phyloP scores from a whole-genome alignment of 2,797 vertebrate genomes.

The Myotis daubentonii region DNA sequence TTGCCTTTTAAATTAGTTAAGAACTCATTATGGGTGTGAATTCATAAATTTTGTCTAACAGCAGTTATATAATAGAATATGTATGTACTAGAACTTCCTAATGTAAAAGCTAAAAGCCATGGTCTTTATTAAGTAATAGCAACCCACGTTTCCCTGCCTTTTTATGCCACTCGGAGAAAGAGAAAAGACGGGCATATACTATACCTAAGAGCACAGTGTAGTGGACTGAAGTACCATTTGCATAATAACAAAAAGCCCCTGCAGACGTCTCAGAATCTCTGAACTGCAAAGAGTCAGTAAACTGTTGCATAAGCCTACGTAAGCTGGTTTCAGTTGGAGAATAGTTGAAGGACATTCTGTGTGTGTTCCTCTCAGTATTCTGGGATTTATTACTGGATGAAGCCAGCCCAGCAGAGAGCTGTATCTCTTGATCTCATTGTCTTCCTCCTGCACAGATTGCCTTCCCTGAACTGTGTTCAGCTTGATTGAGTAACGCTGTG shows the following conservation, averaged over 20 bases:
- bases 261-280: background rate
- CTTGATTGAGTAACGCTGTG: background rate
- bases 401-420: background rate
- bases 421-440: background rate
- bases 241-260: slow-evolving; percentile 3
- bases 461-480: background rate
- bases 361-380: slow-evolving; percentile 12
- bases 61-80: background rate
- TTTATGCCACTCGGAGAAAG: slow-evolving; percentile 6
- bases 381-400: background rate
- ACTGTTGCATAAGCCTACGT: background rate
- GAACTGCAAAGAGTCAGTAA: background rate
- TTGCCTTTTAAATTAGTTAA: slow-evolving; percentile 51
- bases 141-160: slow-evolving; percentile 26
- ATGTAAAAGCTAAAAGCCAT: slow-evolving; percentile 49
- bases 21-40: slow-evolving; percentile 19
- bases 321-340: background rate
- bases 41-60: slow-evolving; percentile 36
- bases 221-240: background rate
- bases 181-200: background rate
- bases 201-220: background rate
- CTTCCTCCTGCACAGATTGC: background rate
- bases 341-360: background rate
- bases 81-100: background rate
- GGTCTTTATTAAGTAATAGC: background rate